These are phyloP conservation scores for Ranitomeya imitator DNA, from an alignment of 2,113 vertebrate genomes.

Conservation along the genomic window DNA sequence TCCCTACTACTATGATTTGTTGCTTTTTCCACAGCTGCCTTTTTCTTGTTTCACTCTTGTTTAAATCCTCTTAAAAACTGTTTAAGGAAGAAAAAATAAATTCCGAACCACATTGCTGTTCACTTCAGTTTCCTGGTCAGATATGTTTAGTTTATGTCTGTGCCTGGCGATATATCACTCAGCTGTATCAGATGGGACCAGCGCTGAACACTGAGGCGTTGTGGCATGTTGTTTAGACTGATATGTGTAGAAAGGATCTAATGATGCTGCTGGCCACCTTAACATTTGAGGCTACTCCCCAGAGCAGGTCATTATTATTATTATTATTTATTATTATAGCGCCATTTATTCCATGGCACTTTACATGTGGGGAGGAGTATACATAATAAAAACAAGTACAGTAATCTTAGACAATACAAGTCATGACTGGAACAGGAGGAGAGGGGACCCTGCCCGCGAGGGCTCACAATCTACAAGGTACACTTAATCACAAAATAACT, in stretches of 20 bases:
- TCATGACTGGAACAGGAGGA: no score
- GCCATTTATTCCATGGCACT: no score
- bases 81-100: slow-evolving; percentile 62
- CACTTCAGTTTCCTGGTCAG: slow-evolving; percentile 44
- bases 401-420: no score
- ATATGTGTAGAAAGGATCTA: not conserved
- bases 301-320: not conserved
- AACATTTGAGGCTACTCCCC: not conserved
- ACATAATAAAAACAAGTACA: no score
- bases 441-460: no score
- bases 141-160: slow-evolving; percentile 38
- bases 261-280: not conserved
- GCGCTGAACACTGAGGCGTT: slow-evolving; percentile 11
- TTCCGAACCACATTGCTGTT: slow-evolving; percentile 37
- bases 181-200: slow-evolving; percentile 8
- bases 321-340: no score
- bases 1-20: slow-evolving; percentile 61
- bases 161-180: slow-evolving; percentile 25
- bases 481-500: no score
- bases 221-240: slow-evolving; percentile 30
- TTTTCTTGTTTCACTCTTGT: slow-evolving; percentile 60
- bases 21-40: slow-evolving; percentile 65
- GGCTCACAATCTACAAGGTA: no score
- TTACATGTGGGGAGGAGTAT: no score
- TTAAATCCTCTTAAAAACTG: slow-evolving; percentile 64